Conservation (phyloP, 2,888 invertebrate genomes). For the Crocallis elinguaria region DNA sequence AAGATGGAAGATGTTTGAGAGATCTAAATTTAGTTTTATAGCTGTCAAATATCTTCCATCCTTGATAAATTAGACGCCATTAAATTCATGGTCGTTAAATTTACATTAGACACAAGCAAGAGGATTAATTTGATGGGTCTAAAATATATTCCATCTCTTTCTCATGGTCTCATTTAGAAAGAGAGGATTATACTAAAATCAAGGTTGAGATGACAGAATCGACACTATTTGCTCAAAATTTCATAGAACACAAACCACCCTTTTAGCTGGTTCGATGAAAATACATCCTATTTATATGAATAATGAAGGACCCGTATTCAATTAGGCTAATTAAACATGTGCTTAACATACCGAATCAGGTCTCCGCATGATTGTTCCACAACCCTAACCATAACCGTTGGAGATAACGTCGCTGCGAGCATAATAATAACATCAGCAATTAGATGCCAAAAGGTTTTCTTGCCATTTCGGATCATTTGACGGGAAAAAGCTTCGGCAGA, state of each 20-base stretch:
- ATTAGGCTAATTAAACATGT: neutral
- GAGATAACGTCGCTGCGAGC: constrained; percentile 18
- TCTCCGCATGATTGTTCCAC: neutral
- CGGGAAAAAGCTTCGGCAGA: constrained; percentile 35
- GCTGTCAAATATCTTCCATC: too few species aligned
- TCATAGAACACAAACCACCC: neutral
- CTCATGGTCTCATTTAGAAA: too few species aligned
- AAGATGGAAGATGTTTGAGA: too few species aligned
- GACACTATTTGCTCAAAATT: too few species aligned
- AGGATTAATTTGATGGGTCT: too few species aligned
- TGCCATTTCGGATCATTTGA: constrained; percentile 42
- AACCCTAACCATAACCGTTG: neutral
- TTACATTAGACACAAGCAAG: too few species aligned
- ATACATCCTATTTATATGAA: neutral
- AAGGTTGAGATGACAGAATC: too few species aligned
- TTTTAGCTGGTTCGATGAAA: neutral
- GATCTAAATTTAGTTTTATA: too few species aligned
- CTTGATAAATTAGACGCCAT: too few species aligned
- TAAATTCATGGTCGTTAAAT: too few species aligned
- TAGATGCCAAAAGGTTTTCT: constrained; percentile 24
- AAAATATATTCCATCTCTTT: too few species aligned
- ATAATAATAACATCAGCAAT: constrained; percentile 38
- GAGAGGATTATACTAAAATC: too few species aligned
- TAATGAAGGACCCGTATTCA: neutral
- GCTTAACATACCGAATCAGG: neutral